Conservation (phyloP, 2,888 invertebrate genomes). For the Geophilus truncorum region DNA sequence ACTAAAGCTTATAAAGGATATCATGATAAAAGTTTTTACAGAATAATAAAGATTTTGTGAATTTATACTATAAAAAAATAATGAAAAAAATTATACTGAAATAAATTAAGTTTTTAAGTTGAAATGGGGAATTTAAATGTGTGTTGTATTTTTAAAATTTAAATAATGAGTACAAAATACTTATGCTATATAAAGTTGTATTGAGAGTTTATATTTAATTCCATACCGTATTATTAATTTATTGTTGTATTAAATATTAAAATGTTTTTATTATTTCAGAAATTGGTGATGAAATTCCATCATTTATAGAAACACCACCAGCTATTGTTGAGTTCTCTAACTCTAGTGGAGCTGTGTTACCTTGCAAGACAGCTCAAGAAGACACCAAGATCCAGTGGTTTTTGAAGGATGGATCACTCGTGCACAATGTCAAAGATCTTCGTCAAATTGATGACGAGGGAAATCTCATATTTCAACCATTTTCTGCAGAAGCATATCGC, state of each 20-base stretch:
- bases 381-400: background rate
- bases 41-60: too few species aligned
- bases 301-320: background rate
- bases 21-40: too few species aligned
- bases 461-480: background rate
- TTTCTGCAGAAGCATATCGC: background rate
- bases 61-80: too few species aligned
- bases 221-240: background rate
- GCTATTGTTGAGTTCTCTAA: background rate
- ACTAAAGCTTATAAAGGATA: too few species aligned
- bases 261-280: background rate
- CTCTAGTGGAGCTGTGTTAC: background rate
- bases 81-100: too few species aligned
- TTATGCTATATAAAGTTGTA: too few species aligned
- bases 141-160: too few species aligned
- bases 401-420: background rate
- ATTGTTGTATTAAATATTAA: too few species aligned
- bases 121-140: too few species aligned
- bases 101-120: too few species aligned
- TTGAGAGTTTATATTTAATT: too few species aligned
- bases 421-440: background rate
- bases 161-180: too few species aligned
- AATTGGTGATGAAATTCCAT: background rate
- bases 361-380: background rate
- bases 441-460: background rate